Percentiles rank a stretch among this genome's conserved stretches.
These are phyloP conservation scores for Linyphia triangularis DNA, from an alignment of 2,888 invertebrate species.

Conservation along the genomic window DNA sequence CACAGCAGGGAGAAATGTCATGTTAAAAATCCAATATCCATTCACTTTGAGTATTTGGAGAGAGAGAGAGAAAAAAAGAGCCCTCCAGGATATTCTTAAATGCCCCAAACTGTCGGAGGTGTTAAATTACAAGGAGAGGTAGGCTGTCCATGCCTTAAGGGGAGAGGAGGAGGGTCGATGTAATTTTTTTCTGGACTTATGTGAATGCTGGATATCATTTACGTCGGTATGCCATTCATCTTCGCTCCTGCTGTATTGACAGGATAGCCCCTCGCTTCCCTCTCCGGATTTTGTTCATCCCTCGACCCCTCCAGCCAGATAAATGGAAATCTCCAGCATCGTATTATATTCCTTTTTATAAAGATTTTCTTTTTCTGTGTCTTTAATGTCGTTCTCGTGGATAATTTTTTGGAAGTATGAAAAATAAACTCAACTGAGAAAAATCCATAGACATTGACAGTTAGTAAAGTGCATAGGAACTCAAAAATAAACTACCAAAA, in stretches of 20 bases:
- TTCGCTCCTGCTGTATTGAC: constrained; percentile 61
- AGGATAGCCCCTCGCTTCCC: constrained; percentile 51
- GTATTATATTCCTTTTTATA: constrained; percentile 5
- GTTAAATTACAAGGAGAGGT: constrained; percentile 17
- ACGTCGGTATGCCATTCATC: constrained; percentile 47
- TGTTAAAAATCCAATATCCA: background rate
- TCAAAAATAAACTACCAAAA: no score
- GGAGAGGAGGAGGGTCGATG: constrained; percentile 8
- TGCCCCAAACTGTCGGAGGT: constrained; percentile 37
- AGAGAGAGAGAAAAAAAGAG: no score
- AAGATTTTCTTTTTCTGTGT: background rate
- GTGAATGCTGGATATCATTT: constrained; percentile 67
- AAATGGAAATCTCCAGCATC: constrained; percentile 18
- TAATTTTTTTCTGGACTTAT: constrained; percentile 22
- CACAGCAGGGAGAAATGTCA: background rate
- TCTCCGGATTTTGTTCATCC: constrained; percentile 41
- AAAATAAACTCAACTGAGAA: no score
- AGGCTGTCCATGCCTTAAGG: background rate
- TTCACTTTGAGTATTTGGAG: background rate
- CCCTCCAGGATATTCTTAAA: no score
- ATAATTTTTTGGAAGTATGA: no score
- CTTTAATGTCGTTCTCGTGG: no score
- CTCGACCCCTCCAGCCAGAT: background rate
- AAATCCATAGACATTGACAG: no score
- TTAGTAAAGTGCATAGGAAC: no score